Percentiles rank a stretch among this genome's conserved stretches.
phyloP scores from a whole-genome alignment of 2,888 invertebrate species.

The Sesamia inferens region DNA sequence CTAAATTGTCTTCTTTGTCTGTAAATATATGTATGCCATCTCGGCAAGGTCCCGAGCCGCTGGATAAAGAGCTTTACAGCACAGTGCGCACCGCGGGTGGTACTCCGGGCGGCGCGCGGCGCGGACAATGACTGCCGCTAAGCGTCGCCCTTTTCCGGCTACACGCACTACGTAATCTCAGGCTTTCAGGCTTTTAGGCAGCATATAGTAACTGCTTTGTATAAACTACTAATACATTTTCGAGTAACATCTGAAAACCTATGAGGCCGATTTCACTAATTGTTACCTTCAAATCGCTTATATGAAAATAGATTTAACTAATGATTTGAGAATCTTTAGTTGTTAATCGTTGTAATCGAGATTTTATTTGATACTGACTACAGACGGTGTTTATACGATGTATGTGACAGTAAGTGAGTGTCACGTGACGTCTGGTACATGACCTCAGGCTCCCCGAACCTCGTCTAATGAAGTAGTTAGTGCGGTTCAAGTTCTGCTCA shows the following conservation, averaged over 20 bases:
- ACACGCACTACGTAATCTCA: conserved; percentile 19
- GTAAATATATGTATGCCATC: conserved; percentile 14
- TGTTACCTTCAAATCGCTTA: neutral
- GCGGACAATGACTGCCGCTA: conserved; percentile 20
- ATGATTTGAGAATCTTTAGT: neutral
- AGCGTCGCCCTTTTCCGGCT: neutral
- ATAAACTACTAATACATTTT: neutral
- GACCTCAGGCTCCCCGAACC: neutral
- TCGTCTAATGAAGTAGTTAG: conserved; percentile 26
- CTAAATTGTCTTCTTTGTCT: neutral
- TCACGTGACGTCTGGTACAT: neutral
- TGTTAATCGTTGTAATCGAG: neutral
- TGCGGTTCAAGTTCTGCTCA: conserved; percentile 11
- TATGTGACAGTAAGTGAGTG: neutral
- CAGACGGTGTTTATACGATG: neutral
- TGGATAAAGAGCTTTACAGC: conserved; percentile 21
- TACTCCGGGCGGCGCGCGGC: neutral
- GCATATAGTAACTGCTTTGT: neutral
- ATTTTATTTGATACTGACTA: neutral
- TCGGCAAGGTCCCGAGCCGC: conserved; percentile 10
- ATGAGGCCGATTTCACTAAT: neutral
- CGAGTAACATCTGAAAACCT: neutral
- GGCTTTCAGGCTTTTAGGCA: neutral
- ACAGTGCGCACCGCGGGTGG: neutral
- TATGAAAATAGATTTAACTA: neutral